A percentile compares a stretch with the other conserved stretches of the same genome.
phyloP scores from a whole-genome alignment of 1,140 invertebrate genomes.

The Ceratosolen solmsi region DNA sequence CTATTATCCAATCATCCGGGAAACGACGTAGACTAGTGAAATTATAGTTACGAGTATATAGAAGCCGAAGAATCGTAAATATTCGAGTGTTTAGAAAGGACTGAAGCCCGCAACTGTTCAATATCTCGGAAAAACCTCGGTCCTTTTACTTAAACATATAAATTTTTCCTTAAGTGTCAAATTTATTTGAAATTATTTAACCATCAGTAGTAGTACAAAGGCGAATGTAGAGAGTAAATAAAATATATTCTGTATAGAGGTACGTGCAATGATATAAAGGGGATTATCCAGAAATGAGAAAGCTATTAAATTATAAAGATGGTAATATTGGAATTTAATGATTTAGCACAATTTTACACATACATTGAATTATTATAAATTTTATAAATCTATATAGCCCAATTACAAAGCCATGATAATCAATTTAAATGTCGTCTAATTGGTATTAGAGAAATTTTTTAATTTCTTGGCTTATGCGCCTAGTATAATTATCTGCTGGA shows the following conservation, averaged over 20 bases:
- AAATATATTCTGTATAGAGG: constrained; percentile 22
- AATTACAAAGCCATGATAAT: too few relatives aligned
- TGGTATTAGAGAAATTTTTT: too few relatives aligned
- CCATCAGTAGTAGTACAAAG: background rate
- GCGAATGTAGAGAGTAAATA: constrained; percentile 23
- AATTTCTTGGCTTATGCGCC: too few relatives aligned
- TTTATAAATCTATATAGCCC: too few relatives aligned
- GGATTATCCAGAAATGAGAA: background rate
- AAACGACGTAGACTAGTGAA: constrained; percentile 29
- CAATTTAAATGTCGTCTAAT: too few relatives aligned
- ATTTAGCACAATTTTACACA: background rate
- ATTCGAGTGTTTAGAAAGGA: constrained; percentile 50
- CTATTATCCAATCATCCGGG: constrained; percentile 37
- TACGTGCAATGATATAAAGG: background rate
- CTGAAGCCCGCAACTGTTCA: constrained; percentile 18
- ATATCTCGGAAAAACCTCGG: constrained; percentile 11
- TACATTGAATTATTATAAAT: too few relatives aligned
- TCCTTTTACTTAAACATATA: constrained; percentile 4
- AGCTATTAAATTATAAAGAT: background rate
- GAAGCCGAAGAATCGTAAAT: constrained; percentile 37
- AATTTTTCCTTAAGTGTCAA: constrained; percentile 25
- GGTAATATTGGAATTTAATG: background rate
- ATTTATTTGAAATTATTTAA: constrained; percentile 37
- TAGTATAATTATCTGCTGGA: too few relatives aligned
- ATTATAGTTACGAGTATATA: constrained; percentile 40